Evolutionary conservation across 2,888 invertebrate species (phyloP), one percentile per base, ranked within the genome.

Genomic region (Boloria selene): DNA sequence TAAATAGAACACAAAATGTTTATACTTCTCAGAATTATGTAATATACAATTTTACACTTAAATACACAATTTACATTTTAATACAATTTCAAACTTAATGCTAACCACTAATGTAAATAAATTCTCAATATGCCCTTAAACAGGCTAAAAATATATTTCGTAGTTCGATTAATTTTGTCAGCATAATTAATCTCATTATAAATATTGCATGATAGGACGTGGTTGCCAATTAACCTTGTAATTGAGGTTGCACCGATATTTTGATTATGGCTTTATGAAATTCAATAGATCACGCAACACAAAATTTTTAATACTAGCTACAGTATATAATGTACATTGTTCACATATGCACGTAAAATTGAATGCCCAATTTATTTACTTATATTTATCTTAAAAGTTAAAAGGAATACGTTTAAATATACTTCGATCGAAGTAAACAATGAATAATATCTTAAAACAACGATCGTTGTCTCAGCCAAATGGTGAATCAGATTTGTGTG

Each of bases 201-300:
- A 67, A 63, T 62, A 67, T 64, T 64, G 67, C 67, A 64, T 64
- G 64, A 67, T 45, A 64, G 60, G 44, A 44, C 65, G 42, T 64
- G 52, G 65, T 58, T 65, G 53, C 53, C 58, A 61, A 68, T 50
- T 59, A 65, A 68, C 64, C 61, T 59, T 65, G 58, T 55, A 45
- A 55, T 47, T 64, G 53, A 52, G 52, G 49, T 55, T 59, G 60
- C 45, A 45, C 62, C 45, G 64, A 45, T 61, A 55, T 50, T 31
- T 51, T 45, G 42, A 51, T 45, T 59, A 61, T 61, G 17, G 60
- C 45, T 17, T 22, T 44, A 44, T 64, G 16, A 26, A 58, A 18
- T 51, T 45, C 18, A 52, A 45, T 45, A 26, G 45, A 18, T 22
- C 42, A 59, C 38, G 49, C 59, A 38, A 49, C 16, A 13, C 22